These are phyloP conservation scores for Anas flavirostris DNA, from an alignment of 2,797 vertebrate species.

Conservation along the genomic window DNA sequence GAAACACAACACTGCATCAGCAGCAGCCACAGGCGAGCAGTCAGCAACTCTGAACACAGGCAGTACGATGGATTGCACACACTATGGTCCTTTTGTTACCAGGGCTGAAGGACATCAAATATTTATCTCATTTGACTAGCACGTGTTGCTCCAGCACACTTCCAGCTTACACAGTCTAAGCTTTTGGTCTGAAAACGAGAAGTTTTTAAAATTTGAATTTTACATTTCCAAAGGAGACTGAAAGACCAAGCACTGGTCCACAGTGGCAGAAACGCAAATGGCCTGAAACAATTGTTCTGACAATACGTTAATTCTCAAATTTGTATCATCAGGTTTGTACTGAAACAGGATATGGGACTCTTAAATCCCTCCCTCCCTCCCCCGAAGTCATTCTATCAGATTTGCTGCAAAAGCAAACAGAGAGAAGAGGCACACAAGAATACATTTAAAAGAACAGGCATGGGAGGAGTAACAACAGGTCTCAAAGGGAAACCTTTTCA, in stretches of 20 bases:
- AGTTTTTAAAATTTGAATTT: background rate
- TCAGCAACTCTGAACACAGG: slow-evolving; percentile 29
- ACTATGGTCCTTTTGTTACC: slow-evolving; percentile 43
- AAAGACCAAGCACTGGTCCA: background rate
- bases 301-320: background rate
- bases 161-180: background rate
- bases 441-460: background rate
- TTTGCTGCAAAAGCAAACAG: background rate
- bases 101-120: slow-evolving; percentile 6
- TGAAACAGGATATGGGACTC: background rate
- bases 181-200: background rate
- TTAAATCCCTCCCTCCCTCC: accelerated
- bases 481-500: background rate
- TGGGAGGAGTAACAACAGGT: background rate
- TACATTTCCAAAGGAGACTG: background rate
- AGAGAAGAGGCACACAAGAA: background rate
- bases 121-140: slow-evolving; percentile 36
- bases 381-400: background rate
- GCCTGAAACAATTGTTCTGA: background rate
- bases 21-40: background rate
- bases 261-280: background rate
- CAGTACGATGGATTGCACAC: slow-evolving; percentile 23
- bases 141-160: background rate
- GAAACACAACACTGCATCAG: background rate
- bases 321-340: background rate